Base-by-base conservation (phyloP, 2,888 invertebrate species). In the Apotomis turbidana region DNA sequence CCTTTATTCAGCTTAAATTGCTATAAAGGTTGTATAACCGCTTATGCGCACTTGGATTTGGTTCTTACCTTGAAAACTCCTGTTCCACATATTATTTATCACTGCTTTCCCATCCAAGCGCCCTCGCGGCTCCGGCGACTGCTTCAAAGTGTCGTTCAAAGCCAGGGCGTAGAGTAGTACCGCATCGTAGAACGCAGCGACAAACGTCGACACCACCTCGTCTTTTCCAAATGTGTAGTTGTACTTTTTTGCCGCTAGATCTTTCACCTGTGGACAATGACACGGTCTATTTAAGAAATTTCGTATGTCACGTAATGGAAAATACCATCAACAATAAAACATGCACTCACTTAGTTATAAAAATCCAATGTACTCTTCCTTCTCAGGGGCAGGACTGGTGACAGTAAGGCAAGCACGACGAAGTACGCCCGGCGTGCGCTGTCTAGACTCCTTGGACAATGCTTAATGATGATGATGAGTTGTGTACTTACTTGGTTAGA, bases 171-270 rank as follows among this genome's bases (percentile, higher is more conserved):
- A 99, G 52, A 99, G 95, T 0, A 99, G 94, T 10, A 99, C 98
- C 0, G 99, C 99, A 83, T 99, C 99, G 89, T 99, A 98, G 90
- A 99, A 98, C 2, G 99, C 98, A 0, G 97, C 97, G 67, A 98
- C 98, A 88, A 98, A 98, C 52, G 97, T 97, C 74, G 98, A 98
- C 55, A 98, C 97, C 78, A 97, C 95, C 77, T 96, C 95, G 68
- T 95, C 95, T 78, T 96, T 95, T 12, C 95, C 95, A 78, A 96
- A 96, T 0, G 96, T 96, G 85, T 95, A 96, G 85, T 96, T 96
- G 88, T 96, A 96, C 78, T 95, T 95, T 74, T 93, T 94, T 58
- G 94, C 94, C 0, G 96, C 96, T 67, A 96, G 88, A 3, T 93
- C 91, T 86, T 96, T 96, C 15, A 96, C 96, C 95, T 95, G 87